Conservation (phyloP, 92 coral and sea anemone genomes). For the Bergia sp. region DNA sequence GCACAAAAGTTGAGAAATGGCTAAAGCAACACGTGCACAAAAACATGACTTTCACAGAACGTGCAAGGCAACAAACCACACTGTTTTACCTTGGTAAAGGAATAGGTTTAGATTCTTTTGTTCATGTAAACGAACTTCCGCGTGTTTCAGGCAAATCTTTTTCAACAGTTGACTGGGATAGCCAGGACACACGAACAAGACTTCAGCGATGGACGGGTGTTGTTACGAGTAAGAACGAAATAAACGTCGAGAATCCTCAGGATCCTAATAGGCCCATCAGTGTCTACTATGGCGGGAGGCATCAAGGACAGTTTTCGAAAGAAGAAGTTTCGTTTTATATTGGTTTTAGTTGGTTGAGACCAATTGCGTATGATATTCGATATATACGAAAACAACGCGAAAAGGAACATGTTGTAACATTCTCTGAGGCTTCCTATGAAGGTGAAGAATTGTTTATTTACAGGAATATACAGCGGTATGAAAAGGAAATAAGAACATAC, state of each 20-base stretch:
- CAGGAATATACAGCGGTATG: not conserved
- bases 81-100: slow-evolving; percentile 7
- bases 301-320: slow-evolving; percentile 49
- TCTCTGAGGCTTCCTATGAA: not conserved
- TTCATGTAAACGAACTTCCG: not conserved
- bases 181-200: not conserved
- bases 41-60: slow-evolving; percentile 29
- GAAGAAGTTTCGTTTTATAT: slow-evolving; percentile 55
- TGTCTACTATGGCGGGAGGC: slow-evolving; percentile 33
- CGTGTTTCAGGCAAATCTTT: not conserved
- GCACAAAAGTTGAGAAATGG: slow-evolving; percentile 26
- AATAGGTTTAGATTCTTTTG: not conserved
- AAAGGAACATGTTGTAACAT: not conserved
- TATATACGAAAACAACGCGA: not conserved
- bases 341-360: slow-evolving; percentile 49
- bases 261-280: slow-evolving; percentile 7
- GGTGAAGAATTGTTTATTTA: too few species aligned
- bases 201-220: not conserved
- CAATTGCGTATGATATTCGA: slow-evolving; percentile 34
- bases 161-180: not conserved
- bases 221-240: not conserved
- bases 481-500: not conserved
- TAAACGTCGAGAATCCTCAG: not conserved
- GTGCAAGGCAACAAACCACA: slow-evolving; percentile 8
- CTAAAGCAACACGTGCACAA: slow-evolving; percentile 8